A percentile compares a stretch with the other conserved stretches of the same genome.
Evolutionary conservation across 2,888 invertebrate species (phyloP).

Genomic region (Pseudoips prasinana): DNA sequence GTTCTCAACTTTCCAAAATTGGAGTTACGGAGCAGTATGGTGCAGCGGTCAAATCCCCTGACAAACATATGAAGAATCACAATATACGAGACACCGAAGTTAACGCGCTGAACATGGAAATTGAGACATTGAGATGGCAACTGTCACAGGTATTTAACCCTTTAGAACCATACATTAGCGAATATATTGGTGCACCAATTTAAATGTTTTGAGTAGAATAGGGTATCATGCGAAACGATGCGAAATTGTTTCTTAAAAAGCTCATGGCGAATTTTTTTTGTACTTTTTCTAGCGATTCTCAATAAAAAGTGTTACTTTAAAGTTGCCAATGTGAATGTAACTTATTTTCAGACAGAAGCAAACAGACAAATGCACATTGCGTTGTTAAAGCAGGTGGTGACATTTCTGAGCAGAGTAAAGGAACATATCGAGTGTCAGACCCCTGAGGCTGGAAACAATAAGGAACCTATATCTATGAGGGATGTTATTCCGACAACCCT

Average conservation of each 20-base stretch:
- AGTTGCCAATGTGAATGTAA: constrained; percentile 36
- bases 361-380: constrained; percentile 88
- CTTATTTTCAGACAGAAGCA: constrained; percentile 84
- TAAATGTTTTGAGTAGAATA: neutral
- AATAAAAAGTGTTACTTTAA: neutral
- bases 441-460: constrained; percentile 37
- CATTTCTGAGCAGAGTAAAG: constrained; percentile 85
- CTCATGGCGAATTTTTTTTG: constrained; percentile 29
- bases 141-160: constrained; percentile 83
- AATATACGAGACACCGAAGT: constrained; percentile 63
- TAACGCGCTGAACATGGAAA: constrained; percentile 83
- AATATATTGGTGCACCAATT: constrained; percentile 52
- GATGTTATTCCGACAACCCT: constrained; percentile 39
- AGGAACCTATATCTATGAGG: constrained; percentile 36
- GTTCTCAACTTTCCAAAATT: constrained; percentile 61
- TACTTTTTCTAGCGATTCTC: no score
- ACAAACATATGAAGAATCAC: constrained; percentile 40
- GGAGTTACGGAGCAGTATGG: constrained; percentile 49
- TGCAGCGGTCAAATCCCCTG: constrained; percentile 49
- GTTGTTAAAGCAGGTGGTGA: constrained; percentile 86
- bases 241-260: constrained; percentile 7
- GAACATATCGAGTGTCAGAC: constrained; percentile 81
- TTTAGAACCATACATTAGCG: constrained; percentile 8
- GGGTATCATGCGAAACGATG: constrained; percentile 23
- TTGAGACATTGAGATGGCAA: constrained; percentile 88